phyloP scores from a whole-genome alignment of 1,140 invertebrate species.

The Pinna nobilis region DNA sequence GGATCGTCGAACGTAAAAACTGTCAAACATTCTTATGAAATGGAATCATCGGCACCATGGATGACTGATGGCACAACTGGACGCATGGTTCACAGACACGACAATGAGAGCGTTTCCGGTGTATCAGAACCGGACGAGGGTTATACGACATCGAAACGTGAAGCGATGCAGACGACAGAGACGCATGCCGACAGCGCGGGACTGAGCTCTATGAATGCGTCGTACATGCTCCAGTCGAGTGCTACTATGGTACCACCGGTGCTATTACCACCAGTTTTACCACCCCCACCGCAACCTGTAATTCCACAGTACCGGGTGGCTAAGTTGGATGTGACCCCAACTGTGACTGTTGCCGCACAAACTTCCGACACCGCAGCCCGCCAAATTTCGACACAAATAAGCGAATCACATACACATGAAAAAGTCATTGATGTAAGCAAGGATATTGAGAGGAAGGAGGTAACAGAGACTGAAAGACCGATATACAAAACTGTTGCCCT shows the following conservation, averaged over 20 bases:
- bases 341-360: no score
- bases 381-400: neutral
- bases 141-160: neutral
- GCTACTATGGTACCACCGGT: constrained; percentile 5
- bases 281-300: constrained; percentile 17
- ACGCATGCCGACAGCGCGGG: constrained; percentile 8
- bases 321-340: constrained; percentile 25
- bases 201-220: constrained; percentile 15
- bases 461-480: constrained; percentile 15
- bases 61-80: no score
- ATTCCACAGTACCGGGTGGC: constrained; percentile 21
- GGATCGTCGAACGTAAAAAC: constrained; percentile 36
- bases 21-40: constrained; percentile 38
- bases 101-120: no score
- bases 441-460: neutral
- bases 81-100: no score
- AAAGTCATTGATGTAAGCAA: no score
- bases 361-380: no score
- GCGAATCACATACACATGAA: neutral
- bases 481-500: constrained; percentile 42
- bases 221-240: constrained; percentile 31
- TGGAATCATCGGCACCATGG: no score
- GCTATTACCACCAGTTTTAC: neutral
- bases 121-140: constrained; percentile 9
- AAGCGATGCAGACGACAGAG: constrained; percentile 19